phyloP scores from a whole-genome alignment of 2,113 vertebrate species.

The Mohoua ochrocephala region DNA sequence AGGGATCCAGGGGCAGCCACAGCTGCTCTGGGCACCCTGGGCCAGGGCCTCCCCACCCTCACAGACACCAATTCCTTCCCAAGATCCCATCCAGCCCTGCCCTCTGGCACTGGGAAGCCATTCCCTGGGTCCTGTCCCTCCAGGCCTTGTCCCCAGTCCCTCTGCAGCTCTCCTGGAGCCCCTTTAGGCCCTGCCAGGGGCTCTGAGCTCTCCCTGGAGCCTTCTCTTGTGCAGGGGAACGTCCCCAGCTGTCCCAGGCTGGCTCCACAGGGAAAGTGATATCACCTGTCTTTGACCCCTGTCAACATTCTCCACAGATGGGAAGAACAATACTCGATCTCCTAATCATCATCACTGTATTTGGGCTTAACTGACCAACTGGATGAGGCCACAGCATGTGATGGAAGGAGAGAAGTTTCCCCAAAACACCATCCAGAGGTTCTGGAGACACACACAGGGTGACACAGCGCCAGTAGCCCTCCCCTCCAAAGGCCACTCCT shows the following conservation, averaged over 20 bases:
- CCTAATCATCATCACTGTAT: rapidly evolving
- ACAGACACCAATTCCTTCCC: neutral
- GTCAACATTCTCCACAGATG: rapidly evolving
- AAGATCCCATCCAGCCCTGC: rapidly evolving
- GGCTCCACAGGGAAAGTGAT: neutral
- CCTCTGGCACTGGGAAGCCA: neutral
- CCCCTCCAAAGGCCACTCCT: neutral
- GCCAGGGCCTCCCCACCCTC: neutral
- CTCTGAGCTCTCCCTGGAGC: neutral
- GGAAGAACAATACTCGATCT: neutral
- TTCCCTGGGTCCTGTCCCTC: neutral
- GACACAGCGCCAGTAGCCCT: neutral
- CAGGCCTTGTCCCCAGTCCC: neutral
- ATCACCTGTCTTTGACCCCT: neutral
- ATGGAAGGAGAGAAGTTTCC: neutral
- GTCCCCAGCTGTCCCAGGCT: neutral
- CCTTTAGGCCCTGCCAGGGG: neutral
- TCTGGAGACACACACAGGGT: neutral
- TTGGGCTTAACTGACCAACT: neutral
- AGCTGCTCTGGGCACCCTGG: neutral
- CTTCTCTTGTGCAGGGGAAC: neutral
- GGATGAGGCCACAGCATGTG: neutral
- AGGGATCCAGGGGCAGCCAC: neutral
- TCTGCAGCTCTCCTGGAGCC: neutral
- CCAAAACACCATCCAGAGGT: neutral